phyloP scores from a whole-genome alignment of 1,140 invertebrate species.

The Odontomachus brunneus region DNA sequence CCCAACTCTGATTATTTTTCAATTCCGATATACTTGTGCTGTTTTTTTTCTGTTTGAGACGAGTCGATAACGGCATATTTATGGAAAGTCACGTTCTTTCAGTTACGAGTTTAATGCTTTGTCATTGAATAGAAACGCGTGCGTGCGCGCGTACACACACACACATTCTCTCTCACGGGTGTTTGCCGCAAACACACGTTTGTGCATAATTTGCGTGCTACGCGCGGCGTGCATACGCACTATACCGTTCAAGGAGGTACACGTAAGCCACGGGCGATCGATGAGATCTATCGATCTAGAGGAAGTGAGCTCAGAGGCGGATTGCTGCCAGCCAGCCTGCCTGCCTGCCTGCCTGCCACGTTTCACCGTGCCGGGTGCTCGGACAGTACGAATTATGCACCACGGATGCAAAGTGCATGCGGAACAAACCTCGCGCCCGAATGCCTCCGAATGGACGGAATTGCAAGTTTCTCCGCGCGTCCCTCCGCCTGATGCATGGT shows the following conservation, averaged over 20 bases:
- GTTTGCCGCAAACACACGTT: slow-evolving; percentile 24
- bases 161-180: neutral
- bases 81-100: slow-evolving; percentile 2
- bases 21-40: neutral
- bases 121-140: neutral
- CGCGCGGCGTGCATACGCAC: slow-evolving; percentile 13
- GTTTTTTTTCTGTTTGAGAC: neutral
- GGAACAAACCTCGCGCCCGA: slow-evolving; percentile 75
- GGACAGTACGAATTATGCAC: slow-evolving; percentile 79
- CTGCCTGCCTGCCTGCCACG: slow-evolving; percentile 22
- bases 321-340: neutral
- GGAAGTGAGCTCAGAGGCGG: slow-evolving; percentile 3
- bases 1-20: neutral
- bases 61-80: neutral
- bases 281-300: slow-evolving; percentile 65
- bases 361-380: slow-evolving; percentile 38
- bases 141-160: neutral
- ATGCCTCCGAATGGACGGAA: slow-evolving; percentile 74
- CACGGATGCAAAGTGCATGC: slow-evolving; percentile 77
- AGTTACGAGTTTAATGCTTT: slow-evolving; percentile 10
- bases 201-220: slow-evolving; percentile 53
- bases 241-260: slow-evolving; percentile 13
- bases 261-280: slow-evolving; percentile 23
- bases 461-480: slow-evolving; percentile 64
- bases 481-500: neutral